Evolutionary conservation across 2,797 vertebrate species (phyloP).

Genomic region (Sebastes glaucus): DNA sequence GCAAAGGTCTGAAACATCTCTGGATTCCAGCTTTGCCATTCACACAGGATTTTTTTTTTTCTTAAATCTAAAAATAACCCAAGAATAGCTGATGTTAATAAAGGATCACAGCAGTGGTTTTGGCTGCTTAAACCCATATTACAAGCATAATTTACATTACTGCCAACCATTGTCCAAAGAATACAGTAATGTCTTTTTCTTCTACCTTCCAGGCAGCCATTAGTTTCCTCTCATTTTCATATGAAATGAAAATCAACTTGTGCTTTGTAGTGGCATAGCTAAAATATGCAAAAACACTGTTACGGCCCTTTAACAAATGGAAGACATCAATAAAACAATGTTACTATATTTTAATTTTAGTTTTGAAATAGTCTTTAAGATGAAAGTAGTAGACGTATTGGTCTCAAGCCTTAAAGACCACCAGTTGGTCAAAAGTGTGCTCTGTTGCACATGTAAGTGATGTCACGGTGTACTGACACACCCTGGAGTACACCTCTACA

Average conservation of each 20-base stretch:
- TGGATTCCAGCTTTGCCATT: background rate
- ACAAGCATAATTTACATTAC: background rate
- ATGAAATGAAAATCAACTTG: background rate
- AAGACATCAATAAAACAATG: background rate
- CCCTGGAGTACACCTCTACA: too few species aligned
- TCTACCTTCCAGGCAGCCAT: background rate
- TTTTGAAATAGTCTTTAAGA: background rate
- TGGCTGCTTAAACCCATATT: background rate
- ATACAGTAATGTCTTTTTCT: background rate
- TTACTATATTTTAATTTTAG: background rate
- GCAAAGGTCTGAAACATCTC: constrained; percentile 2
- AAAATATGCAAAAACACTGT: background rate
- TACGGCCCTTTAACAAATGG: background rate
- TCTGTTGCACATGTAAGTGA: too few species aligned
- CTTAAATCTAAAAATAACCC: constrained; percentile 4
- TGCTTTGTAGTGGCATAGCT: background rate
- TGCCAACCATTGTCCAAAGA: constrained; percentile 1
- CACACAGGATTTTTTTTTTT: background rate
- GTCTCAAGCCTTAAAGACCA: too few species aligned
- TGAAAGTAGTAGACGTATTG: background rate
- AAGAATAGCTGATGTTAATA: background rate
- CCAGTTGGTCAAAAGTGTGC: too few species aligned
- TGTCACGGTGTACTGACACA: too few species aligned
- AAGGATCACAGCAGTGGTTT: background rate
- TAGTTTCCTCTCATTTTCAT: background rate